These are phyloP conservation scores for Siniperca undulata DNA, from an alignment of 2,797 vertebrate species.

Conservation along the genomic window DNA sequence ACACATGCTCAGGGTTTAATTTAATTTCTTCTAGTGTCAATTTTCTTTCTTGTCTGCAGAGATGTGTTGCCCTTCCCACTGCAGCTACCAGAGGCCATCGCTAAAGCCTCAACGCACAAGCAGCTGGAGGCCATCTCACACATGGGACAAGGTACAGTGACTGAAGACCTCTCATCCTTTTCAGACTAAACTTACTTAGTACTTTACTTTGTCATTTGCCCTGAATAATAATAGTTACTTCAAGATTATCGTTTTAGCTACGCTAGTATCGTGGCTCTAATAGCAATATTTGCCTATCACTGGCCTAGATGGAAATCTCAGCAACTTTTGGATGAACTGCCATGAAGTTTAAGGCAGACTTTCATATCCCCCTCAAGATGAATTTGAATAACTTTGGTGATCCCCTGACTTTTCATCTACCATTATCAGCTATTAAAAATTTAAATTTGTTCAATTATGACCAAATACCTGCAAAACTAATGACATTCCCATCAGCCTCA, in stretches of 20 bases:
- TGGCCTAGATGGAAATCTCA: neutral
- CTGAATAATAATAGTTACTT: neutral
- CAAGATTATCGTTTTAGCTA: neutral
- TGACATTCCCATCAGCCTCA: too few relatives aligned
- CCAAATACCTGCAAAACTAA: too few relatives aligned
- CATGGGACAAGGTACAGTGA: conserved; percentile 88
- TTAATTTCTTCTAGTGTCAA: accelerated
- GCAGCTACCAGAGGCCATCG: conserved; percentile 90
- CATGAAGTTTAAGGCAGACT: neutral
- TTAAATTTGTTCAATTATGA: too few relatives aligned
- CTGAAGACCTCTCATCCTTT: neutral
- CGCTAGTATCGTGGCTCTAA: neutral
- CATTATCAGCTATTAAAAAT: neutral
- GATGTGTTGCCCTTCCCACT: conserved; percentile 91
- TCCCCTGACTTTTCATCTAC: neutral
- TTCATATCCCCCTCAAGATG: neutral
- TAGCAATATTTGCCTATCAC: neutral
- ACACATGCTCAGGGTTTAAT: neutral
- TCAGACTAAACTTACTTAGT: neutral
- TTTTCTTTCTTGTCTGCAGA: conserved; percentile 73
- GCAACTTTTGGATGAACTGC: neutral
- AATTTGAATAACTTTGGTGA: neutral
- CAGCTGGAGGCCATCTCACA: conserved; percentile 93
- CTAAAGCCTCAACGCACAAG: conserved; percentile 87
- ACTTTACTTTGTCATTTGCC: neutral